A percentile compares a stretch with the other conserved stretches of the same genome.
These are phyloP conservation scores for Spodoptera litura DNA, from an alignment of 1,140 invertebrate genomes.

Conservation along the genomic window DNA sequence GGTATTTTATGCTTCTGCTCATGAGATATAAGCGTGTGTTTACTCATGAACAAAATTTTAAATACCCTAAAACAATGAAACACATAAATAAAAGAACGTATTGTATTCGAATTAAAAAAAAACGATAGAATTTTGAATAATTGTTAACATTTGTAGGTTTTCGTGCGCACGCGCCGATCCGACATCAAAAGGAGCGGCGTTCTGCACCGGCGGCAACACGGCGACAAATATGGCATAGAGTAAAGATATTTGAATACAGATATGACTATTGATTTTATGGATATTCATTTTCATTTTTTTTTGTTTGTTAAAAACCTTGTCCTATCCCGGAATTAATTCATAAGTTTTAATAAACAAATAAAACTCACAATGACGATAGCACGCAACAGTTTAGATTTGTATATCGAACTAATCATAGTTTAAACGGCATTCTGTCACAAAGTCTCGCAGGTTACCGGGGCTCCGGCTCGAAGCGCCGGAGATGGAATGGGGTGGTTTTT, in stretches of 20 bases:
- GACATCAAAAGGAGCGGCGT: conserved; percentile 68
- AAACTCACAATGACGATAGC: too few relatives aligned
- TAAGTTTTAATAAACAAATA: too few relatives aligned
- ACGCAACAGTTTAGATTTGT: too few relatives aligned
- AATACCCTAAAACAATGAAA: conserved; percentile 27
- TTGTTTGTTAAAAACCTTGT: too few relatives aligned
- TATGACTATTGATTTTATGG: not conserved
- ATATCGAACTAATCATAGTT: too few relatives aligned
- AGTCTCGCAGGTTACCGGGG: too few relatives aligned
- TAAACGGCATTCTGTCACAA: too few relatives aligned
- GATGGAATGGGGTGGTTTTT: too few relatives aligned
- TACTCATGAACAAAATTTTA: not conserved
- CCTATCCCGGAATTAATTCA: too few relatives aligned
- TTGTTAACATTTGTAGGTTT: conserved; percentile 60
- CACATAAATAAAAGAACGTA: conserved; percentile 49
- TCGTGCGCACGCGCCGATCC: conserved; percentile 72
- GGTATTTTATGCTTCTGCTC: too few relatives aligned
- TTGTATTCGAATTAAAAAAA: conserved; percentile 63
- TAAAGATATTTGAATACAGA: conserved; percentile 26
- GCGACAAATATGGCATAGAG: conserved; percentile 52
- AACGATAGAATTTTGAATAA: conserved; percentile 68
- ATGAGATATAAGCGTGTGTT: not conserved
- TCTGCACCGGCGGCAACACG: conserved; percentile 48
- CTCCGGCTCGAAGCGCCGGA: too few relatives aligned
- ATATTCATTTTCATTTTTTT: too few relatives aligned